Percentiles rank a stretch among this genome's conserved stretches.
Evolutionary conservation across 2,888 invertebrate species (phyloP).

Genomic region (Rhodophaea formosa): DNA sequence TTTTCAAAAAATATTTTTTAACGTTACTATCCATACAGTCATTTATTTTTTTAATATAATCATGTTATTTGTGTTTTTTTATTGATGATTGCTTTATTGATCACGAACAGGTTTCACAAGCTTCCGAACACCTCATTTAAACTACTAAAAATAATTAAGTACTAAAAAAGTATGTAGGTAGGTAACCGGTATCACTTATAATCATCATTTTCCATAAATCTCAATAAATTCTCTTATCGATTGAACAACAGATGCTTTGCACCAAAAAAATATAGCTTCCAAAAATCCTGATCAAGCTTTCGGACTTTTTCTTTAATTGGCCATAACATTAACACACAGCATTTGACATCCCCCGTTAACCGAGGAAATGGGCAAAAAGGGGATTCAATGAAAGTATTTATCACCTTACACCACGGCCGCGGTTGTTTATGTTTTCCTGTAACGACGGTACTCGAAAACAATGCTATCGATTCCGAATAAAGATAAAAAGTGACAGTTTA

Average conservation of each 20-base stretch:
- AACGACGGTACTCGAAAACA: neutral
- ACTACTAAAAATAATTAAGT: no score
- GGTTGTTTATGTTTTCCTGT: conserved; percentile 26
- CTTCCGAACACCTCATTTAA: no score
- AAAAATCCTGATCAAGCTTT: neutral
- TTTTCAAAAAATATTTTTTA: no score
- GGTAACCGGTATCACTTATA: no score
- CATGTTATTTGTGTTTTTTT: no score
- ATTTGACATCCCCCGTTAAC: neutral
- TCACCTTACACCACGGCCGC: conserved; percentile 22
- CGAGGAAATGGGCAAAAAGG: conserved; percentile 26
- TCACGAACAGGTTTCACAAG: no score
- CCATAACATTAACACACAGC: conserved; percentile 8
- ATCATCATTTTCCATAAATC: no score
- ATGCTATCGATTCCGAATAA: neutral
- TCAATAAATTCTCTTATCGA: no score
- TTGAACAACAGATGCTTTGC: neutral
- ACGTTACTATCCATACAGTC: no score
- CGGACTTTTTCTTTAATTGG: neutral
- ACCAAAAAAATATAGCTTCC: neutral
- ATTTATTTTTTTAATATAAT: no score
- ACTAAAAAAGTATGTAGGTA: no score
- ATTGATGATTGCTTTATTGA: no score
- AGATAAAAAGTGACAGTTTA: conserved; percentile 1
- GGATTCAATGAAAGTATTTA: conserved; percentile 30